Evolutionary conservation across 1,140 invertebrate species (phyloP).

Genomic region (Mya arenaria): DNA sequence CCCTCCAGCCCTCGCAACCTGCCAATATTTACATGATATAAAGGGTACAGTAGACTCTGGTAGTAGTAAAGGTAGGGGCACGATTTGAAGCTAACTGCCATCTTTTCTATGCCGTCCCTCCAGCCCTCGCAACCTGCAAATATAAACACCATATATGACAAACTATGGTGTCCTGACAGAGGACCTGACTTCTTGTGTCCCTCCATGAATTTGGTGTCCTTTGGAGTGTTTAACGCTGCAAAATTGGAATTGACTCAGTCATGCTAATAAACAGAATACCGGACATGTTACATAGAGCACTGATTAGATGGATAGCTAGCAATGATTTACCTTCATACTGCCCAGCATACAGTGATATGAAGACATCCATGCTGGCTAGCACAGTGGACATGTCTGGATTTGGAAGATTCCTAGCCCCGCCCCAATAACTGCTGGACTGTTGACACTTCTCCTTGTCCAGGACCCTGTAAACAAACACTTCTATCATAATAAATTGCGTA

Average conservation of each 20-base stretch:
- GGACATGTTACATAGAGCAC: too few species aligned
- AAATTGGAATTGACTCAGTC: too few species aligned
- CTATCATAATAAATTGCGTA: too few species aligned
- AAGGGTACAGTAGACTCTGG: constrained; percentile 16
- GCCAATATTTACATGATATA: too few species aligned
- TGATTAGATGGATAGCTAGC: too few species aligned
- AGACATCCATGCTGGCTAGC: constrained; percentile 14
- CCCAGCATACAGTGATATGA: background rate
- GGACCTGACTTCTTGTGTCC: too few species aligned
- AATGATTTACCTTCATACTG: background rate
- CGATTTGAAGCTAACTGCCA: background rate
- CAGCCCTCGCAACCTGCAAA: too few species aligned
- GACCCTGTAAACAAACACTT: constrained; percentile 21
- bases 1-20: background rate
- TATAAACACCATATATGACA: too few species aligned
- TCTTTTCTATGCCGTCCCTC: background rate
- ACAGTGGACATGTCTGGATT: background rate
- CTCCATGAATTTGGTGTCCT: too few species aligned
- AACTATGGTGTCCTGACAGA: too few species aligned
- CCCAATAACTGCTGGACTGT: constrained; percentile 11
- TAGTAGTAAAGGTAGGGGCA: constrained; percentile 10
- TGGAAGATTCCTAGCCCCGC: background rate
- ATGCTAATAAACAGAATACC: too few species aligned
- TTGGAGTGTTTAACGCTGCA: too few species aligned
- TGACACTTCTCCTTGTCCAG: constrained; percentile 10